phyloP scores from a whole-genome alignment of 2,888 invertebrate species.

The Drosophila trichaetosa region DNA sequence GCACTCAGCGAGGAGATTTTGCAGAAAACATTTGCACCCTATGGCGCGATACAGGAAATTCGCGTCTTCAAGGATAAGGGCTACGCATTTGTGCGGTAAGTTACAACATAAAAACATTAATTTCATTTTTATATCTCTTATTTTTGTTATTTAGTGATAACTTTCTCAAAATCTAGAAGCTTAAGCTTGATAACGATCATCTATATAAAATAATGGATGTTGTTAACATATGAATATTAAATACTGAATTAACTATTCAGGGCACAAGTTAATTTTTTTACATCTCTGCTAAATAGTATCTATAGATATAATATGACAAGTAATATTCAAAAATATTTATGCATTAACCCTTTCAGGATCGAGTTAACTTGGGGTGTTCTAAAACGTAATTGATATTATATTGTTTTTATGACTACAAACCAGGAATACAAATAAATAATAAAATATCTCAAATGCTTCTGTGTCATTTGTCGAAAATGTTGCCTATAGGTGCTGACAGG shows the following conservation, averaged over 20 bases:
- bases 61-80: constrained; percentile 99
- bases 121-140: background rate
- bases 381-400: background rate
- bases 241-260: background rate
- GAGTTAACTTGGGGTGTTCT: too few relatives aligned
- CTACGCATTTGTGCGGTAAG: constrained; percentile 97
- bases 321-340: background rate
- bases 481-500: background rate
- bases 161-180: background rate
- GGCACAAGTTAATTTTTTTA: background rate
- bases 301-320: background rate
- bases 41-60: constrained; percentile 98
- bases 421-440: background rate
- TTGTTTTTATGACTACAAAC: background rate
- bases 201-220: background rate
- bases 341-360: too few relatives aligned
- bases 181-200: background rate
- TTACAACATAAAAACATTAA: constrained; percentile 9
- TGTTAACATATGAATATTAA: background rate
- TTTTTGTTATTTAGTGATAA: background rate
- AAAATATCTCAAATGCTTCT: background rate
- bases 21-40: constrained; percentile 97
- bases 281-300: background rate
- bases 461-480: background rate
- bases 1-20: constrained; percentile 98